A percentile compares a stretch with the other conserved stretches of the same genome.
These are phyloP conservation scores for cat (Felis catus) DNA, from an alignment of 2,113 vertebrate species.

Conservation along the genomic window DNA sequence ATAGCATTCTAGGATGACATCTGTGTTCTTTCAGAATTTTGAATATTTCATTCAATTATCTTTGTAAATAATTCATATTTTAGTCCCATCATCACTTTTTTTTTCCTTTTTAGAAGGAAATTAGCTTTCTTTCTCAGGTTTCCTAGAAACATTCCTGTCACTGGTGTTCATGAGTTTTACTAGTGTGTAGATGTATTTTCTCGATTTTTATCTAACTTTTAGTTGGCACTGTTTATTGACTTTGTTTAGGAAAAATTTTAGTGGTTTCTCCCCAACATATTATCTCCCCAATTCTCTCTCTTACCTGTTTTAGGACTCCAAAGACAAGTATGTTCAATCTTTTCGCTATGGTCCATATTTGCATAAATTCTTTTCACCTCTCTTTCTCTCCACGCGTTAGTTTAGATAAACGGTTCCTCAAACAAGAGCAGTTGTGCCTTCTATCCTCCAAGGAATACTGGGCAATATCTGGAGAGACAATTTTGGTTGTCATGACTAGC, in stretches of 20 bases:
- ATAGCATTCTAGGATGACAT: background rate
- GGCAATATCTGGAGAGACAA: background rate
- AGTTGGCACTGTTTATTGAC: background rate
- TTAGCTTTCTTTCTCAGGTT: background rate
- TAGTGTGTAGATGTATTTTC: background rate
- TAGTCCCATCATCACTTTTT: background rate
- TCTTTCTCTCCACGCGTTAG: background rate
- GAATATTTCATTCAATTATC: background rate
- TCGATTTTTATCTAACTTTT: background rate
- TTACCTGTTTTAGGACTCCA: background rate
- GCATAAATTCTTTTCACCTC: background rate
- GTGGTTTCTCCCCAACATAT: background rate
- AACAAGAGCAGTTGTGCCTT: background rate
- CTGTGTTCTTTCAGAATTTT: background rate
- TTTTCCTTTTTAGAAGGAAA: background rate
- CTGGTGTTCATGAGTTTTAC: background rate
- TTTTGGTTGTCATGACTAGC: background rate
- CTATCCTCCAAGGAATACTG: background rate
- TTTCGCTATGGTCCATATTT: background rate
- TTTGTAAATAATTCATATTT: background rate
- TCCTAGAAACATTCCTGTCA: background rate
- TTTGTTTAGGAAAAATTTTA: background rate
- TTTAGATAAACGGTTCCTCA: background rate
- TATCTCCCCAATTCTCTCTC: background rate
- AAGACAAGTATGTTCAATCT: background rate